Conservation (phyloP, 2,113 vertebrate species). For the Felis chaus region DNA sequence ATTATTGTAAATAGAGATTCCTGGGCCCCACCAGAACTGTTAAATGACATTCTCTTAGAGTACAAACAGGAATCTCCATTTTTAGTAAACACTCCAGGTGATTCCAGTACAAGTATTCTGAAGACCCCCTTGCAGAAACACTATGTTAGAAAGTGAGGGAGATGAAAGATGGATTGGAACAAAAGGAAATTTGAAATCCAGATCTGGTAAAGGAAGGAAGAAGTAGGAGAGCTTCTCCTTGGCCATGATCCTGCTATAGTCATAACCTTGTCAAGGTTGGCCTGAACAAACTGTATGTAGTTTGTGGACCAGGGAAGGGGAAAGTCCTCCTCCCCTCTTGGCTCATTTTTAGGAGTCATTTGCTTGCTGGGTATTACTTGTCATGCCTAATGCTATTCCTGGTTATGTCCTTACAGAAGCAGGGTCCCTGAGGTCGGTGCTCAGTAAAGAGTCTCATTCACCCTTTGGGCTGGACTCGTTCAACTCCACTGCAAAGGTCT, state of each 20-base stretch:
- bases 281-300: neutral
- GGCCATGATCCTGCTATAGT: constrained; percentile 22
- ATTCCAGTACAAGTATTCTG: neutral
- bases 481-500: constrained; percentile 92
- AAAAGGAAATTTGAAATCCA: constrained; percentile 21
- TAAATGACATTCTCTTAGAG: neutral
- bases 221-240: constrained; percentile 35
- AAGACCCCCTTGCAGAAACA: neutral
- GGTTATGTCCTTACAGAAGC: constrained; percentile 87
- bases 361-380: neutral
- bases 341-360: constrained; percentile 14
- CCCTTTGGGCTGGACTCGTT: constrained; percentile 96
- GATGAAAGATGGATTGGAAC: constrained; percentile 13
- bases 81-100: constrained; percentile 16
- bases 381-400: constrained; percentile 41
- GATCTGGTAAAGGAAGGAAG: neutral
- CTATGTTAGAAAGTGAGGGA: constrained; percentile 42
- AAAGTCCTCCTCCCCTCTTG: neutral
- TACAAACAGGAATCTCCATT: constrained; percentile 34
- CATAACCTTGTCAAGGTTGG: neutral
- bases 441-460: constrained; percentile 93
- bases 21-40: neutral
- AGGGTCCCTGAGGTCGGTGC: constrained; percentile 93
- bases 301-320: neutral
- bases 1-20: constrained; percentile 1